Conservation (phyloP, 1,140 invertebrate genomes). For the Trichomalopsis sarcophagae region DNA sequence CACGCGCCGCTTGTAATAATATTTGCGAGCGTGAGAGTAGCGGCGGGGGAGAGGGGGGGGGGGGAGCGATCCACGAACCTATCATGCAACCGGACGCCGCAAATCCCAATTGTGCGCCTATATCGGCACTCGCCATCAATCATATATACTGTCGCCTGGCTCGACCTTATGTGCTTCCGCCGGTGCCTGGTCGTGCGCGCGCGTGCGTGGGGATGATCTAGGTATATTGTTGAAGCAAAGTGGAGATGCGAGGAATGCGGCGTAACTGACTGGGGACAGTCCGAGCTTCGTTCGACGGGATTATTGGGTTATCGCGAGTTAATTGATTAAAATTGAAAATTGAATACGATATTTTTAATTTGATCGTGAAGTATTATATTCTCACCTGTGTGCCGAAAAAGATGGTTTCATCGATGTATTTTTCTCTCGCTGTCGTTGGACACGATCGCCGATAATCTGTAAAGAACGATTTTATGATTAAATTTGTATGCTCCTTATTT, state of each 20-base stretch:
- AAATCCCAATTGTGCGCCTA: conserved; percentile 8
- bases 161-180: neutral
- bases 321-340: too few species aligned
- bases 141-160: neutral
- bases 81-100: neutral
- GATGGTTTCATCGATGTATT: too few species aligned
- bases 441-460: too few species aligned
- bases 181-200: neutral
- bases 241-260: neutral
- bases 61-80: neutral
- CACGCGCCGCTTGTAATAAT: conserved; percentile 17
- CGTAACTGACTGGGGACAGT: too few species aligned
- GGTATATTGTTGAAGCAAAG: neutral
- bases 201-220: neutral
- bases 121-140: neutral
- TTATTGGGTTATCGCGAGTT: too few species aligned
- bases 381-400: too few species aligned
- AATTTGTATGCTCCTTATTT: too few species aligned
- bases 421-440: too few species aligned
- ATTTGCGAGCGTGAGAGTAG: neutral
- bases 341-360: too few species aligned
- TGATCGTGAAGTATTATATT: too few species aligned
- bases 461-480: too few species aligned
- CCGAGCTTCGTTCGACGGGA: neutral
- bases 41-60: neutral